Conservation (phyloP, 2,888 invertebrate species). For the Theretra japonica region DNA sequence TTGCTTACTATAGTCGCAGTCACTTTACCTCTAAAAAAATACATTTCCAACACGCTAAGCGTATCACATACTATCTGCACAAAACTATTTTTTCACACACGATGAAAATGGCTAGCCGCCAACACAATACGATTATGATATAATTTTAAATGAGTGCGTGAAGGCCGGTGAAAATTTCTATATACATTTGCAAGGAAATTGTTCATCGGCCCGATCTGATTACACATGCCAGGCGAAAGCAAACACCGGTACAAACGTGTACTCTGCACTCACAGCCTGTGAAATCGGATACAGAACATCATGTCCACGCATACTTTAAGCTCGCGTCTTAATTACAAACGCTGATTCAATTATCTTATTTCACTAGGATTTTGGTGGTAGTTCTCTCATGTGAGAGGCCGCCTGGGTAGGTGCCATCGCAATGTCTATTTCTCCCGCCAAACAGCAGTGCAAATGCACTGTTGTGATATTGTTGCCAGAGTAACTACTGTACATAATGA, state of each 20-base stretch:
- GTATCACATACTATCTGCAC: too few species aligned
- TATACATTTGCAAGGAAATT: conserved; percentile 9
- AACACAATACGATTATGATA: neutral
- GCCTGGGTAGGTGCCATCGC: too few species aligned
- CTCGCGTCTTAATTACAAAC: neutral
- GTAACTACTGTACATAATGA: too few species aligned
- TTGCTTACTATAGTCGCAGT: too few species aligned
- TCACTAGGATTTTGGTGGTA: too few species aligned
- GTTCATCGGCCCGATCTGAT: conserved; percentile 54
- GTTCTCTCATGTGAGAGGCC: too few species aligned
- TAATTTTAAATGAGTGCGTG: neutral
- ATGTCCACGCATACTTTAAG: neutral
- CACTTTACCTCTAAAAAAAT: too few species aligned
- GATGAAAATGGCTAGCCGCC: neutral
- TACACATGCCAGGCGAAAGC: conserved; percentile 51
- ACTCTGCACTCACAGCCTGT: neutral
- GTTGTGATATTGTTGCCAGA: too few species aligned
- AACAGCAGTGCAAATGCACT: too few species aligned
- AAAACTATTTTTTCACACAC: too few species aligned
- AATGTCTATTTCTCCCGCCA: too few species aligned
- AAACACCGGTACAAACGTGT: conserved; percentile 29
- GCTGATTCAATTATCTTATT: neutral
- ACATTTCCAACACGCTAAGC: too few species aligned
- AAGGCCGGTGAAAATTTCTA: neutral
- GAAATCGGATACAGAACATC: conserved; percentile 5